Base-by-base conservation (phyloP, 1,140 invertebrate genomes). In the Drosophila nebulosa region DNA sequence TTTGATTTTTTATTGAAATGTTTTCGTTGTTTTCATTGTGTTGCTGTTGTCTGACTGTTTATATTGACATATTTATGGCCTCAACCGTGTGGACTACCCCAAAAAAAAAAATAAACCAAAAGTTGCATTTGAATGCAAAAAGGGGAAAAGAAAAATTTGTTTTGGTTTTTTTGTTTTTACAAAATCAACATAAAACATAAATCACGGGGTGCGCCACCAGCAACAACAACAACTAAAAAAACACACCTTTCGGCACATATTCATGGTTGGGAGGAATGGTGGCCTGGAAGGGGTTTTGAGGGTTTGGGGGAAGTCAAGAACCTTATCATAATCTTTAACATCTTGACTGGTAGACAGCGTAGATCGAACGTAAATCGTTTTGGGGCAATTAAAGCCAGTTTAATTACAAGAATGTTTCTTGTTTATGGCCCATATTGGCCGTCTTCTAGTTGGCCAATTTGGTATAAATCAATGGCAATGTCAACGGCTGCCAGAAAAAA, bases 1-100 rank as follows among this genome's bases (percentile, higher is more conserved):
- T 78, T 85, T 76, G 79, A 76, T 84, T 84, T 85, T 74, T 86
- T 85, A 86, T 85, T 86, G 78, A 86, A 85, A 86, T 85, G 80
- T 85, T 85, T 86, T 74, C 61, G 60, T 78, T 77, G 78, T 84
- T 74, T 56, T 61, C 69, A 52, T 36, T 52, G 50, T 72, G 27
- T 67, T 73, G 76, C 67, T 79, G 64, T 77, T 84, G 72, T 76
- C 76, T 69, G 68, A 18, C 77, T 85, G 69, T 77, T 79, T 76
- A 68, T 69, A 85, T 86, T 85, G 81, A 86, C 80, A 85, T 85
- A 81, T 85, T 86, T 85, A 85, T 85, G 81, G 81, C 77, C 64
- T 76, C 71, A 61, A 51, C 61, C 52, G 61, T 51, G 60, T 36
- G 42, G 46, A 58, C 51, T 30, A 5, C 58, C 62, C 59, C 22